A percentile compares a stretch with the other conserved stretches of the same genome.
Conservation (phyloP, 2,888 invertebrate species). For the Thereva unica region DNA sequence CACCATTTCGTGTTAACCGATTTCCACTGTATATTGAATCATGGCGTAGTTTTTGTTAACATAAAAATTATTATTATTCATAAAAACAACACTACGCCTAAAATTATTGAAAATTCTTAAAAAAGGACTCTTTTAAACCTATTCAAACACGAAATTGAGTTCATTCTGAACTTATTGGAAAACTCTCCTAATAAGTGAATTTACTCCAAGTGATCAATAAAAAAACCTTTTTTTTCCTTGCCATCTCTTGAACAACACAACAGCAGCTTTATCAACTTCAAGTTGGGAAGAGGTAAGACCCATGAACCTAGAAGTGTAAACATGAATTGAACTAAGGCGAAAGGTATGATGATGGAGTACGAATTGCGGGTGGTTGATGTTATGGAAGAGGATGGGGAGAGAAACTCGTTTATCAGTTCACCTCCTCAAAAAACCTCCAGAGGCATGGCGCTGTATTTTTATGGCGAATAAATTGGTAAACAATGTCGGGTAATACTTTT, state of each 20-base stretch:
- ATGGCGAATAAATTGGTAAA: slow-evolving; percentile 47
- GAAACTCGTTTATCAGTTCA: background rate
- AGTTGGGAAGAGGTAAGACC: background rate
- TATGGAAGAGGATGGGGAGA: background rate
- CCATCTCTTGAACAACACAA: slow-evolving; percentile 8
- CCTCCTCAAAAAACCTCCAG: slow-evolving; percentile 30
- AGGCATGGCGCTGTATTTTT: slow-evolving; percentile 37
- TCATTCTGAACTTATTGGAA: slow-evolving; percentile 27
- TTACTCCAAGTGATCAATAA: slow-evolving; percentile 34
- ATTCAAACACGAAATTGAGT: slow-evolving; percentile 30
- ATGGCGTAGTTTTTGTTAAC: no score
- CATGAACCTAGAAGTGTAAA: no score
- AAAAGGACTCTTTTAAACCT: slow-evolving; percentile 14
- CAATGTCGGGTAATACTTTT: slow-evolving; percentile 47
- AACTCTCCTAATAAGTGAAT: slow-evolving; percentile 33
- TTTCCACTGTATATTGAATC: no score
- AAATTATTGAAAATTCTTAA: no score
- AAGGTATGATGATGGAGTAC: no score
- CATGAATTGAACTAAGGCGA: no score
- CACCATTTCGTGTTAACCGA: no score
- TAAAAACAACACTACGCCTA: no score
- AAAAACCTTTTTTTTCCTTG: slow-evolving; percentile 17
- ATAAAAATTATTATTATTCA: no score
- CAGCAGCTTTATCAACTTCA: slow-evolving; percentile 21
- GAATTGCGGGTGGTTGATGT: background rate